Evolutionary conservation across 2,888 invertebrate species (phyloP).

Genomic region (Trichopoda pennipes): DNA sequence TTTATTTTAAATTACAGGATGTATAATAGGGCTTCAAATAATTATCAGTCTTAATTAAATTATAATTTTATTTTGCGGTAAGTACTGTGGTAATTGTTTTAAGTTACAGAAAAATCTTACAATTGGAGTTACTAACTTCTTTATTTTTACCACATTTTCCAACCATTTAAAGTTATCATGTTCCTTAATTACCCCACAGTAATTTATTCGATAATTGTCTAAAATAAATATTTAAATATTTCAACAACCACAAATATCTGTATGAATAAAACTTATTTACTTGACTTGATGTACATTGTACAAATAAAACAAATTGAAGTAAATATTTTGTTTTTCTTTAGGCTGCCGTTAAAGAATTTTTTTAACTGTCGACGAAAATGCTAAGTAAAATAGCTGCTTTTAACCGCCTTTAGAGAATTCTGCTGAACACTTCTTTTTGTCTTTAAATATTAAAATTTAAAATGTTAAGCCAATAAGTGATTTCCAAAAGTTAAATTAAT

Average conservation of each 20-base stretch:
- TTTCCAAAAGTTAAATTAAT: neutral
- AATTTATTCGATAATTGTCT: conserved; percentile 43
- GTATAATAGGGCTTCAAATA: no score
- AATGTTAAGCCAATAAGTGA: conserved; percentile 14
- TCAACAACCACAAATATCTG: conserved; percentile 51
- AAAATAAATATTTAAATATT: conserved; percentile 62
- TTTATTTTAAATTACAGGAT: no score
- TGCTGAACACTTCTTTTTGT: conserved; percentile 7
- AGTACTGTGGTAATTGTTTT: no score
- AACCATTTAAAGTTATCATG: conserved; percentile 18
- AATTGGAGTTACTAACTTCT: no score
- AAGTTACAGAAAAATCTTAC: no score
- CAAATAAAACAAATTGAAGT: conserved; percentile 26
- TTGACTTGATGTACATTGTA: conserved; percentile 22
- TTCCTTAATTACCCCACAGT: conserved; percentile 24
- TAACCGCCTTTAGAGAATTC: conserved; percentile 29
- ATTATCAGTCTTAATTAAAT: no score
- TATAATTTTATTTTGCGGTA: no score
- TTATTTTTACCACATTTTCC: neutral
- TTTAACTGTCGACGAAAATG: neutral
- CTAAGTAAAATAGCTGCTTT: conserved; percentile 5
- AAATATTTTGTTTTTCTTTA: conserved; percentile 1
- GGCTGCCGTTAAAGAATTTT: conserved; percentile 26
- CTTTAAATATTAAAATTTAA: neutral
- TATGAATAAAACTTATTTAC: conserved; percentile 5